phyloP scores from a whole-genome alignment of 2,888 invertebrate species.

The Spicauda simplicius region DNA sequence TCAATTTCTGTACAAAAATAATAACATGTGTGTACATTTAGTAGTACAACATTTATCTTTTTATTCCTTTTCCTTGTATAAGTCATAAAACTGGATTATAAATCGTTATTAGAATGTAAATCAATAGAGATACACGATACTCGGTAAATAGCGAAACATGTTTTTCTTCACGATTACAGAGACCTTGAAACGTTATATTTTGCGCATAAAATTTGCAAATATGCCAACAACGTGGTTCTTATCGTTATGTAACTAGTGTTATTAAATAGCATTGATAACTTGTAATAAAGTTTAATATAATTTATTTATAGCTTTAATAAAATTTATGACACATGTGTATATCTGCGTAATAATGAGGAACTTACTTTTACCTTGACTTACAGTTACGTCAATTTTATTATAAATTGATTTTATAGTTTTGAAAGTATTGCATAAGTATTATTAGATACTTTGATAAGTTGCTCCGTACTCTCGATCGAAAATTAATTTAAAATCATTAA shows the following conservation, averaged over 20 bases:
- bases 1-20: no score
- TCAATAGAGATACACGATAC: background rate
- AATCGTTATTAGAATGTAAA: background rate
- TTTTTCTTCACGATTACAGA: background rate
- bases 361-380: no score
- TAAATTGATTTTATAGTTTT: no score
- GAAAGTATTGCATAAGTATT: no score
- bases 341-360: no score
- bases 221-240: constrained; percentile 10
- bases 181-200: constrained; percentile 14
- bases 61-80: no score
- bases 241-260: constrained; percentile 6
- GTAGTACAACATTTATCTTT: no score
- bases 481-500: no score
- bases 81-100: background rate
- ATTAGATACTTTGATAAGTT: no score
- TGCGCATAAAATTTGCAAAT: constrained; percentile 18
- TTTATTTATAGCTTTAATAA: background rate
- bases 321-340: background rate
- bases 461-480: no score
- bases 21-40: no score
- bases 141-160: background rate
- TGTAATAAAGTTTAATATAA: background rate
- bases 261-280: background rate
- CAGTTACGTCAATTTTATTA: no score